Percentiles rank a stretch among this genome's conserved stretches.
Conservation (phyloP, 2,113 vertebrate species). For the Austrofundulus limnaeus region DNA sequence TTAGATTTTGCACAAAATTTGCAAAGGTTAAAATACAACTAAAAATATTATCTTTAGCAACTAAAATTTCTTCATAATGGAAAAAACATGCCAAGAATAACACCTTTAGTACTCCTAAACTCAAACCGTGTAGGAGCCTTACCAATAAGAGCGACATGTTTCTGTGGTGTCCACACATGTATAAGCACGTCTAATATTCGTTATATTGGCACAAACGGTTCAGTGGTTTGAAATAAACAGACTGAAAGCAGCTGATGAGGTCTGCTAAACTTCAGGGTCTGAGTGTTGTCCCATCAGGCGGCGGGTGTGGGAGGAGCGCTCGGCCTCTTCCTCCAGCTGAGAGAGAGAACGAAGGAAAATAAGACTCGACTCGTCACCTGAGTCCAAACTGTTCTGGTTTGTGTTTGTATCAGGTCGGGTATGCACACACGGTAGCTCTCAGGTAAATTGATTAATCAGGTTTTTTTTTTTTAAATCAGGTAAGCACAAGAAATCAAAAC, state of each 20-base stretch:
- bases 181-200: neutral
- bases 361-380: neutral
- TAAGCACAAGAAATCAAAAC: too few species aligned
- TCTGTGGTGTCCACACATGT: neutral
- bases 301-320: slow-evolving; percentile 55
- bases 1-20: slow-evolving; percentile 9
- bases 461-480: neutral
- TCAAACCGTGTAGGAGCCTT: slow-evolving; percentile 1
- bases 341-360: slow-evolving; percentile 23
- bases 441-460: neutral
- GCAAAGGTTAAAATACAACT: slow-evolving; percentile 12
- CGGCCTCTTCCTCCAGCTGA: slow-evolving; percentile 71
- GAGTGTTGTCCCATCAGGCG: slow-evolving; percentile 64
- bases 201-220: neutral
- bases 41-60: slow-evolving; percentile 20
- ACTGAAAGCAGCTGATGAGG: neutral
- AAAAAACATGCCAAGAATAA: slow-evolving; percentile 1
- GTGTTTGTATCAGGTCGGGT: neutral
- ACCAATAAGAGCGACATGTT: neutral
- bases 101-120: neutral
- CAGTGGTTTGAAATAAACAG: neutral
- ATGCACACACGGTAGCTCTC: neutral
- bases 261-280: slow-evolving; percentile 36
- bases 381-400: neutral
- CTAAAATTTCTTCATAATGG: slow-evolving; percentile 14